Base-by-base conservation (phyloP, 1,140 invertebrate species). In the Oscheius sp. region DNA sequence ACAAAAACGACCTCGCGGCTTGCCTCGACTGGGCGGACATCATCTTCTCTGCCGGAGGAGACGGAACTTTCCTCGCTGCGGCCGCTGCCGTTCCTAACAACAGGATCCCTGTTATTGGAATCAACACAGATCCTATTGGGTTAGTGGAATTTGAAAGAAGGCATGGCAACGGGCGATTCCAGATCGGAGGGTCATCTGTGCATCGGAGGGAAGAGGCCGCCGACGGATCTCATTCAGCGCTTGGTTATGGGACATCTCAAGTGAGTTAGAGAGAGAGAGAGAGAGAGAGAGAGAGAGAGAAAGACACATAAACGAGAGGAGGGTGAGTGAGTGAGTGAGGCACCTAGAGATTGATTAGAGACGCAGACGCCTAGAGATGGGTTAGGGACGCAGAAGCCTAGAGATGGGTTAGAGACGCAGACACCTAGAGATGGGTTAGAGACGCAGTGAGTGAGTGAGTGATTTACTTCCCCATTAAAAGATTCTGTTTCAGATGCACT, bases 41-140 rank as follows among this genome's bases (percentile, higher is more conserved):
- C 45, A 89, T 99, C 63, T 88, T 99, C 18, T 93, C 95, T 0
- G 92, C 93, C 77, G 96, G 96, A 45, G 97, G 97, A 0, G 96
- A 99, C 87, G 97, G 97, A 2, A 99, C 96, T 29, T 99, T 97
- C 86, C 88, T 99, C 34, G 87, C 97, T 58, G 94, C 93, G 2
- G 93, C 96, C 1, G 93, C 91, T 81, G 90, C 91, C 85, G 90
- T 97, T 58, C 83, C 86, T 23, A 86, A 87, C 70, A 85, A 88
- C 77, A 88, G 90, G 66, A 97, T 92, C 83, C 93, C 94, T 26
- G 90, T 99, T 38, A 91, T 99, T 79, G 96, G 96, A 0, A 92
- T 99, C 77, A 99, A 99, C 87, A 97, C 95, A n/a, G 92, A 97
- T 85, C 95, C 95, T 0, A 88, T 89, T 26, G 87, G 88, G 87